Base-by-base conservation (phyloP, 2,888 invertebrate genomes). In the Drepana falcataria region DNA sequence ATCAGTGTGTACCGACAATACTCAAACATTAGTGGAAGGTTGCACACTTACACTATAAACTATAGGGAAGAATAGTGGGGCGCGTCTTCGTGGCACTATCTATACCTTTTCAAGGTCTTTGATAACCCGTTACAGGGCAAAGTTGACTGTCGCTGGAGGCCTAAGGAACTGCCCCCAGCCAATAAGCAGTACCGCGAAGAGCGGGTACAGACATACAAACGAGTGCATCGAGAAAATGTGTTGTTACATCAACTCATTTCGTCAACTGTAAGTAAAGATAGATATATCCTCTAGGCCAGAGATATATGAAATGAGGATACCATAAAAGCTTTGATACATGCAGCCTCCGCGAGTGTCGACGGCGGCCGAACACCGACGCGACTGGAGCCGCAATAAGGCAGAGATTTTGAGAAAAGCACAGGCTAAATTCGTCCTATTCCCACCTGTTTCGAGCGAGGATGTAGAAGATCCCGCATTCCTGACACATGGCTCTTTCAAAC, bases 91-190 rank as follows among this genome's bases (percentile, higher is more conserved):
- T 21, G 21, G 21, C 21, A 21, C 21, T 21, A 21, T 21, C 21
- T 21, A 21, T 21, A 47, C 49, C 35, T 33, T 40, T 4, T 48
- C 40, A 3, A 37, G 48, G 35, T 37, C 35, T 47, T 40, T 6
- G 35, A 21, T 49, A 52, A 2, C 48, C n/a, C 21, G 35, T 56
- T 59, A 0, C 67, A 88, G 88, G 87, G 88, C n/a, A 73, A 66
- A 54, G 83, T 88, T 2, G 86, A 89, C 57, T 59, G 77, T 53
- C 74, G 61, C n/a, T 85, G 88, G 87, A 21, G 40, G 3, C 33
- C 21, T 2, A 35, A 47, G 0, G 53, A 9, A 2, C 57, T 55
- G 2, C 77, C 75, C 0, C 35, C 59, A 2, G 53, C 49, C 0
- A 34, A 47, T 21, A 49, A n/a, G 1, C 67, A 71, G n/a, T 67